Evolutionary conservation across 2,888 invertebrate genomes (phyloP).

Genomic region (Sinohyriopsis cumingii): DNA sequence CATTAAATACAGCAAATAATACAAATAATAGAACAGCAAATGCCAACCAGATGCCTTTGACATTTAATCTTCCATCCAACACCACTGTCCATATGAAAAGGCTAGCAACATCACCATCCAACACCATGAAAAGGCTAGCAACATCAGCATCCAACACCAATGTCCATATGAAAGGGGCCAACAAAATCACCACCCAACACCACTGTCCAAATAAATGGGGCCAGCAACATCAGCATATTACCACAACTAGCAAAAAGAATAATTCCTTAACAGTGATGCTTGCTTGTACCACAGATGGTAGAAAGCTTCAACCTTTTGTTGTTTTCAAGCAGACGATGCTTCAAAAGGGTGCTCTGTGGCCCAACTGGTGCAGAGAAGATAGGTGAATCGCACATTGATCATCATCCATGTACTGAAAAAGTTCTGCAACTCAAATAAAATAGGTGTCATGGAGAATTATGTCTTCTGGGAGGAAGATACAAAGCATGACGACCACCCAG

Average conservation of each 20-base stretch:
- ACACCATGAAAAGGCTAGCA: too few species aligned
- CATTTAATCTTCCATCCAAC: slow-evolving; percentile 15
- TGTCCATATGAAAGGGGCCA: slow-evolving; percentile 3
- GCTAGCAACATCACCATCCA: slow-evolving; percentile 5
- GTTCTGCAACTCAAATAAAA: too few species aligned
- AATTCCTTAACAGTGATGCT: slow-evolving; percentile 18
- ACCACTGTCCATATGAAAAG: slow-evolving; percentile 18
- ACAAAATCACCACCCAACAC: slow-evolving; percentile 5
- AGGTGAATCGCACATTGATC: too few species aligned
- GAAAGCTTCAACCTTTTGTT: background rate
- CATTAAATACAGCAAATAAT: background rate
- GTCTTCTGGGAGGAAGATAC: too few species aligned
- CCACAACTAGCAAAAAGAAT: slow-evolving; percentile 25
- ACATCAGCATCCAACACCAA: too few species aligned
- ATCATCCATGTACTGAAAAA: too few species aligned
- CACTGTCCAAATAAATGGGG: slow-evolving; percentile 4
- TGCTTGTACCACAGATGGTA: background rate
- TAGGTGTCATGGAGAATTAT: too few species aligned
- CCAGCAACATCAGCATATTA: slow-evolving; percentile 3
- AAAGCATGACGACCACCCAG: too few species aligned
- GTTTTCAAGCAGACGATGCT: slow-evolving; percentile 5
- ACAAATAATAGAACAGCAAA: slow-evolving; percentile 10
- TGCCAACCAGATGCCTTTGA: slow-evolving; percentile 19
- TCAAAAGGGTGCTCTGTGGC: background rate
- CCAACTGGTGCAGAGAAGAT: too few species aligned